Evolutionary conservation across 2,888 invertebrate species (phyloP).

Genomic region (Drosophila setosimentum): DNA sequence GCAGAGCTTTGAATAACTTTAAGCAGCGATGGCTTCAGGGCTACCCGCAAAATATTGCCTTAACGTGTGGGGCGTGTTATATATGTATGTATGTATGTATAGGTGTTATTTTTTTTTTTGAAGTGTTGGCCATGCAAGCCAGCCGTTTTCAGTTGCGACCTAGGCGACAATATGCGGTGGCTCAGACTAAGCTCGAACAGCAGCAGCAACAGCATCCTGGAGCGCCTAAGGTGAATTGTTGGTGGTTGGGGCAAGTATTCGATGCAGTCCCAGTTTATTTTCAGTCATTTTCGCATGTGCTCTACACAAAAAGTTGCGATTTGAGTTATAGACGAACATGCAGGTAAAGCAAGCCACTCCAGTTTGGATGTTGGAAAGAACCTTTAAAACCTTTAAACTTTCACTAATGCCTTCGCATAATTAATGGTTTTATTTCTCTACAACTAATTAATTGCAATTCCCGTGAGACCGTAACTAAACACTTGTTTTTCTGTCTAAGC

Average conservation of each 20-base stretch:
- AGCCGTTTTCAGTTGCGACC: slow-evolving; percentile 36
- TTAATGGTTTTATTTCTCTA: not conserved
- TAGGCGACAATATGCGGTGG: slow-evolving; percentile 64
- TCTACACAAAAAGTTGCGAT: slow-evolving; percentile 41
- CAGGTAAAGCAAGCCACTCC: slow-evolving; percentile 33
- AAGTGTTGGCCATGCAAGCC: slow-evolving; percentile 46
- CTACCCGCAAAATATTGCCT: slow-evolving; percentile 75
- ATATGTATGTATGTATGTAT: not conserved
- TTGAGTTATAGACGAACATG: slow-evolving; percentile 50
- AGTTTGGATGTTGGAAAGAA: slow-evolving; percentile 4
- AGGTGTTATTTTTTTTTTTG: slow-evolving; percentile 9
- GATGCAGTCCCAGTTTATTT: slow-evolving; percentile 69
- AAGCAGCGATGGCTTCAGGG: slow-evolving; percentile 50
- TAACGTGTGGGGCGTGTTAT: slow-evolving; percentile 68
- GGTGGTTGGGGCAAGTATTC: slow-evolving; percentile 24
- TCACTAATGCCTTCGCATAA: not conserved
- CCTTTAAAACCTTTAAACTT: slow-evolving; percentile 22
- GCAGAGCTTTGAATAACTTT: slow-evolving; percentile 75
- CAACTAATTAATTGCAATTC: slow-evolving; percentile 1
- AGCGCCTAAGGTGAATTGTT: not conserved
- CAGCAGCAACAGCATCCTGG: slow-evolving; percentile 6
- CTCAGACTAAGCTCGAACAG: slow-evolving; percentile 48
- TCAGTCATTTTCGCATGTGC: slow-evolving; percentile 65
- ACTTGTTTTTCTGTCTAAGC: not conserved
- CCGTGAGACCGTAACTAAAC: not conserved